Base-by-base conservation (phyloP, 2,113 vertebrate species). In the Oceanites oceanicus region DNA sequence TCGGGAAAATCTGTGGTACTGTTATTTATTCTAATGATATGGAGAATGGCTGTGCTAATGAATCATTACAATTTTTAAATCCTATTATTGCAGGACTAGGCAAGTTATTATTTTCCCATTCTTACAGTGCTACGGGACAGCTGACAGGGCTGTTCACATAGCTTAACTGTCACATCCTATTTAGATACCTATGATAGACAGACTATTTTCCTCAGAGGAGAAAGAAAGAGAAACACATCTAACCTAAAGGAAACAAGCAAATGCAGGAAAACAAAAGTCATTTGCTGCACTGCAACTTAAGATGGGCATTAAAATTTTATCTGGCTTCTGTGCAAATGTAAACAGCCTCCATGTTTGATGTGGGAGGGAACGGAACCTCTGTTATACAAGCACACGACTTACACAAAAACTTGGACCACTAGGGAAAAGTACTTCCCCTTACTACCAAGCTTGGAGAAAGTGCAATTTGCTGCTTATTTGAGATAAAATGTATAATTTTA, bases 21-120 rank as follows among this genome's bases (percentile, higher is more conserved):
- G 36, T 65, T 78, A 75, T 88, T 95, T 93, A 92, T 78, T 94
- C 68, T 81, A 91, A 86, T 22, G 56, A 86, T 77, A 86, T 3
- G 22, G 79, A 84, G 72, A 92, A 80, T 7, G 94, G 50, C 26
- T 80, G 20, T 74, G 55, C 26, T 94, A 86, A 92, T 50, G 55
- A 74, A 89, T 86, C 83, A 77, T 58, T 68, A 75, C 27, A 42
- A 25, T 58, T 88, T 92, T 94, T 26, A 83, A 79, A 95, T 40
- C 52, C 73, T 91, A 42, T 81, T 91, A 71, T 1, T 73, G 42
- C 25, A 77, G 21, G 55, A 90, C 44, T 10, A 84, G 75, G 49
- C 15, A 86, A 91, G n/a, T 91, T 88, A 36, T 52, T 63, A 52
- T 90, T 78, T 82, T 65, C 66, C 58, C 25, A 55, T 76, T 90